These are phyloP conservation scores for Pachyseris speciosa DNA, from an alignment of 64 coral and sea anemone genomes.

Conservation along the genomic window DNA sequence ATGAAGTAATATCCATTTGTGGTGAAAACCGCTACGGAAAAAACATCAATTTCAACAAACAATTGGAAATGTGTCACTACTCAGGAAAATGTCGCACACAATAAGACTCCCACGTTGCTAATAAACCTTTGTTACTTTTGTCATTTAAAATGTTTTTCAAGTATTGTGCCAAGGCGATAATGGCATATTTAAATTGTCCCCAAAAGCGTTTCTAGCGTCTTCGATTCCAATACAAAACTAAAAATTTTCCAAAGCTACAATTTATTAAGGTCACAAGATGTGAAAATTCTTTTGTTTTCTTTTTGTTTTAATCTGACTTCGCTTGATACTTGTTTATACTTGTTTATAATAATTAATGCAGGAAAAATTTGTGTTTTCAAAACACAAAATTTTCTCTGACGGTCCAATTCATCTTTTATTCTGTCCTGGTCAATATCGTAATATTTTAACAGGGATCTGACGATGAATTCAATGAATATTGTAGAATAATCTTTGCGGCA, in stretches of 20 bases:
- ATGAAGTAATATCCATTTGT: not conserved
- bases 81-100: not conserved
- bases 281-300: no score
- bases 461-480: no score
- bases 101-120: conserved; percentile 29
- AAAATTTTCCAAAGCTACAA: not conserved
- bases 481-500: no score
- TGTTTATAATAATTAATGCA: not conserved
- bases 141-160: not conserved
- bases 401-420: not conserved
- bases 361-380: conserved; percentile 3
- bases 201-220: no score
- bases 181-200: not conserved
- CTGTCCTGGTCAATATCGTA: not conserved
- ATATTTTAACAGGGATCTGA: not conserved
- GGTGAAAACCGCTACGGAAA: not conserved
- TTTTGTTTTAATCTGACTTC: not conserved
- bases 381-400: not conserved
- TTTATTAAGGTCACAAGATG: not conserved
- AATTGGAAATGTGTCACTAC: conserved; percentile 10
- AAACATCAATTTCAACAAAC: not conserved
- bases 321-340: not conserved
- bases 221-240: no score
- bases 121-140: not conserved
- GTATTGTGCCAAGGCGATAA: not conserved